These are phyloP conservation scores for Hippocampus abdominalis DNA, from an alignment of 2,113 vertebrate species.

Conservation along the genomic window DNA sequence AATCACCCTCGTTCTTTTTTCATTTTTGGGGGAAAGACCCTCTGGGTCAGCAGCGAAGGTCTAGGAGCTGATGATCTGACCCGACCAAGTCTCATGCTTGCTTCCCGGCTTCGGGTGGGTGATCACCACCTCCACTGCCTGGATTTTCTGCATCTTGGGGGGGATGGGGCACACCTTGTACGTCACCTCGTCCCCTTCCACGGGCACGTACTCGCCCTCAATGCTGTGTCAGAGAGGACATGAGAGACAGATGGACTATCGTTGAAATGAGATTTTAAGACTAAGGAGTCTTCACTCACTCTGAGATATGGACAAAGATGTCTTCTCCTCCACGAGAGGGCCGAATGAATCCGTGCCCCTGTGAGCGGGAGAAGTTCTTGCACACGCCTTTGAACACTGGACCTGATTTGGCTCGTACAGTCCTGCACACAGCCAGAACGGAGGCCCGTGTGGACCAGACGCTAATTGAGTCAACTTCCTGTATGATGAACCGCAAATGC, in stretches of 20 bases:
- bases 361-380: constrained; percentile 97
- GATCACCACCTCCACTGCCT: constrained; percentile 94
- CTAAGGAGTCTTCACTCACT: constrained; percentile 74
- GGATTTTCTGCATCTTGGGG: constrained; percentile 98
- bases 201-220: constrained; percentile 93
- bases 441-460: neutral
- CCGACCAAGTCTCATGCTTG: constrained; percentile 97
- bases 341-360: constrained; percentile 93
- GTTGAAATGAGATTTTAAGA: no score
- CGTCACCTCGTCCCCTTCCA: constrained; percentile 95
- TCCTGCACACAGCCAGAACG: constrained; percentile 65
- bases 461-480: neutral
- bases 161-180: constrained; percentile 97
- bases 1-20: neutral
- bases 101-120: constrained; percentile 90
- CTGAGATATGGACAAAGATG: constrained; percentile 96
- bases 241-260: no score
- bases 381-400: constrained; percentile 90
- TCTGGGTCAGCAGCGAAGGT: constrained; percentile 2
- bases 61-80: constrained; percentile 93
- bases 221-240: constrained; percentile 76
- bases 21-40: neutral
- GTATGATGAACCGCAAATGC: neutral
- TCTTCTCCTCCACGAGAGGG: constrained; percentile 90
- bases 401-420: constrained; percentile 86